phyloP scores from a whole-genome alignment of 2,888 invertebrate species.

The Platycheirus rosarum region DNA sequence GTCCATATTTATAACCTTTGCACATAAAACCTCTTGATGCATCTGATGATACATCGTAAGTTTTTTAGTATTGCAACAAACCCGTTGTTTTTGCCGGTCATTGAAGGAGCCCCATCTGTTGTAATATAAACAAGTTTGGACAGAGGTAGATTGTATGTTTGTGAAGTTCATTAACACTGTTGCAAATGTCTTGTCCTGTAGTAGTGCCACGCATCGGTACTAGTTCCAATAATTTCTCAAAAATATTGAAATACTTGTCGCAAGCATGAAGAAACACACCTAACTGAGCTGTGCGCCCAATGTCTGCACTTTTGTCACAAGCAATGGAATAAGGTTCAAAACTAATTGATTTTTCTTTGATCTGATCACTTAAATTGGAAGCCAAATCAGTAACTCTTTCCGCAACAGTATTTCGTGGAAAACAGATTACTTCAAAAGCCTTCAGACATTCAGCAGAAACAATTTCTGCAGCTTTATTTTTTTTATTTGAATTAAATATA shows the following conservation, averaged over 20 bases:
- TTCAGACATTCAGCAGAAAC: too few species aligned
- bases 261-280: too few species aligned
- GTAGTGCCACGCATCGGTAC: constrained; percentile 66
- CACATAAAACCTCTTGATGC: too few species aligned
- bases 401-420: too few species aligned
- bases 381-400: too few species aligned
- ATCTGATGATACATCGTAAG: too few species aligned
- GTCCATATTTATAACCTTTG: too few species aligned
- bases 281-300: constrained; percentile 49
- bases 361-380: neutral
- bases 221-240: constrained; percentile 65
- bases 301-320: constrained; percentile 68
- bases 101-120: constrained; percentile 75
- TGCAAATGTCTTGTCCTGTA: constrained; percentile 74
- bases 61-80: too few species aligned
- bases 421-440: too few species aligned
- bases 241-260: constrained; percentile 65
- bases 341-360: constrained; percentile 15
- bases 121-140: constrained; percentile 74
- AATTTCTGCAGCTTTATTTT: neutral
- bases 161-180: constrained; percentile 52
- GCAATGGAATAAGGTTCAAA: constrained; percentile 70
- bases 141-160: constrained; percentile 69
- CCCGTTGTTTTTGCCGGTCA: constrained; percentile 74
- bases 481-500: too few species aligned